Base-by-base conservation (phyloP, 1,140 invertebrate genomes). In the Limonius californicus region DNA sequence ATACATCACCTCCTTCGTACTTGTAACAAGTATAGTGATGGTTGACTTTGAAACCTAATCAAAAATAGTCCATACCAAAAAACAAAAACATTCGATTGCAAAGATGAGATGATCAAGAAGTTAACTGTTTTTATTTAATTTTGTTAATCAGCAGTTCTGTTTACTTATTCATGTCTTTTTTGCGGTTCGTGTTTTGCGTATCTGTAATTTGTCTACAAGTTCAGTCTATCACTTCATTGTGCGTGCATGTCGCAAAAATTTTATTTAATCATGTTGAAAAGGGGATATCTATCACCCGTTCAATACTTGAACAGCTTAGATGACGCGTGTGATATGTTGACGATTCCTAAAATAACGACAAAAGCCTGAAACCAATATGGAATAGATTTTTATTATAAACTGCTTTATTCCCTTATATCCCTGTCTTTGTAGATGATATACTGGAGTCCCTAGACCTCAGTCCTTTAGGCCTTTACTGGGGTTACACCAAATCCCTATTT, bases 381-480 rank as follows among this genome's bases (percentile, higher is more conserved):
- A 50, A 50, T 50, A 50, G 20, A 50, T 50, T 50, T 50, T 50
- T 50, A 50, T 50, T 18, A 50, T 21, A 50, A 50, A 50, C 45
- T 18, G 4, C 45, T 50, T 50, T 19, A 19, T 50, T 18, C 8
- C 15, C 16, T 21, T 12, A 14, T 50, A 50, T 50, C 16, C 6
- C 9, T 21, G 45, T 50, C 45, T 50, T 18, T 50, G n/a, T n/a
- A 50, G 16, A 21, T 50, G 45, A 50, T 50, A 50, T 50, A 50
- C 45, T 50, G 45, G 19, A 50, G 12, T 50, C 16, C 9, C 16
- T 1, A 50, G 45, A 50, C 45, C n/a, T 50, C n/a, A 18, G 16
- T 50, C 20, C 45, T 18, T 18, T 50, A 50, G 2, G 14, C 45
- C 45, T 21, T 19, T 50, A 15, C 45, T 39, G 35, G n/a, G 35